Evolutionary conservation across 1,140 invertebrate species (phyloP), one percentile per base, ranked within the genome.

Genomic region (Dinothrombium tinctorium): DNA sequence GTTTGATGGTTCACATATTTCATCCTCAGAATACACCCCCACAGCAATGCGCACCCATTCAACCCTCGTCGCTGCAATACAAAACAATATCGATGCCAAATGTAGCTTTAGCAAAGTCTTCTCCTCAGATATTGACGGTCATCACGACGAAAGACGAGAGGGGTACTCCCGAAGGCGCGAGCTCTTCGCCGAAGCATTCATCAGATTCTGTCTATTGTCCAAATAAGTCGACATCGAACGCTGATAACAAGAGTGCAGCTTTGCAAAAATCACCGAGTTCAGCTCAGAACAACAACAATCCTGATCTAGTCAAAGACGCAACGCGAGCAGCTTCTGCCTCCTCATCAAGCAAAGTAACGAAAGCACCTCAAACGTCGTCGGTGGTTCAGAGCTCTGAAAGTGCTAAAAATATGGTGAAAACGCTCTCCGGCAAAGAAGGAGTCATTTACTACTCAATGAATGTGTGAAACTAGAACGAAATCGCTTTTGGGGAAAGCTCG

Each of bases 121-220:
- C 28, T n/a, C 15, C 33, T 21, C 33, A 36, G 14, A 36, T 22
- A 6, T 36, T 36, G 17, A 36, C 33, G 5, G 19, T 39, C 21
- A 3, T 17, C 15, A 7, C 33, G 8, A 21, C 12, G 2, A 36
- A 36, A 21, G 53, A 53, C 37, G 54, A 54, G 37, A 44, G 54
- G 21, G 54, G 54, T 11, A 48, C 43, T 9, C 54, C 54, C 2
- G 54, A 55, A 44, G 54, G 54, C n/a, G 53, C 54, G 15, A 53
- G 51, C 29, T 53, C 51, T n/a, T 54, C 53, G 5, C 54, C 54
- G 24, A 50, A 49, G 11, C 44, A 46, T 39, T 25, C 35, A 2
- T 26, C 33, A 22, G 33, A 36, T 21, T 4, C 4, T 1, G 7
- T 8, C 8, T 26, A 12, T 28, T 12, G 17, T 15, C 17, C 17